These are phyloP conservation scores for Himalopsyche tibetana DNA, from an alignment of 2,888 invertebrate genomes.

Conservation along the genomic window DNA sequence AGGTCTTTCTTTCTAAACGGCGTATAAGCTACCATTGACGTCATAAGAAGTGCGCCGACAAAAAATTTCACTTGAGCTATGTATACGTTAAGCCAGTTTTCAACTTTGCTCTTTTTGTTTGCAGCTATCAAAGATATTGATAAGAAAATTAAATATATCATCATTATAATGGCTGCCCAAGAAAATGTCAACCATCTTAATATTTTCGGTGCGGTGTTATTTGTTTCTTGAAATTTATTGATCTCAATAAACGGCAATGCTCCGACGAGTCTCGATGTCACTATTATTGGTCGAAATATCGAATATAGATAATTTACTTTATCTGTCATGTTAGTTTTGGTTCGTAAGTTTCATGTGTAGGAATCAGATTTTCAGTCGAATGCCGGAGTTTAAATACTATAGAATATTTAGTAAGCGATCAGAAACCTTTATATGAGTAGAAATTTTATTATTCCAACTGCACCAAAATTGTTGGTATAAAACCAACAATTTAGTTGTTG, in stretches of 20 bases:
- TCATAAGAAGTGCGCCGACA: neutral
- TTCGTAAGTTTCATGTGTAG: too few species aligned
- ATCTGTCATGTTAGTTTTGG: neutral
- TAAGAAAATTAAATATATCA: neutral
- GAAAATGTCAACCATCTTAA: neutral
- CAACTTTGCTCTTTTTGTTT: neutral
- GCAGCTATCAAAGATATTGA: neutral
- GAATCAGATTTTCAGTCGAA: too few species aligned
- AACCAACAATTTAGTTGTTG: too few species aligned
- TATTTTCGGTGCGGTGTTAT: neutral
- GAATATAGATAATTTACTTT: neutral
- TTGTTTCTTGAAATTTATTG: neutral
- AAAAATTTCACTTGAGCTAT: neutral
- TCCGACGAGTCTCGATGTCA: neutral
- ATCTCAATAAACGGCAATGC: neutral
- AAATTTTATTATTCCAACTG: too few species aligned
- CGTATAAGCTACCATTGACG: neutral
- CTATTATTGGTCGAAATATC: neutral
- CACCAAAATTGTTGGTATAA: too few species aligned
- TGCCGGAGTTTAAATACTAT: too few species aligned
- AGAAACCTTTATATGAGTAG: too few species aligned
- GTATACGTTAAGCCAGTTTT: neutral
- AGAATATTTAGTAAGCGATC: too few species aligned
- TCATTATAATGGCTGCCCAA: neutral
- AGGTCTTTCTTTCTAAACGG: conserved; percentile 1